phyloP scores from a whole-genome alignment of 2,113 vertebrate species.

The Podocnemis expansa region DNA sequence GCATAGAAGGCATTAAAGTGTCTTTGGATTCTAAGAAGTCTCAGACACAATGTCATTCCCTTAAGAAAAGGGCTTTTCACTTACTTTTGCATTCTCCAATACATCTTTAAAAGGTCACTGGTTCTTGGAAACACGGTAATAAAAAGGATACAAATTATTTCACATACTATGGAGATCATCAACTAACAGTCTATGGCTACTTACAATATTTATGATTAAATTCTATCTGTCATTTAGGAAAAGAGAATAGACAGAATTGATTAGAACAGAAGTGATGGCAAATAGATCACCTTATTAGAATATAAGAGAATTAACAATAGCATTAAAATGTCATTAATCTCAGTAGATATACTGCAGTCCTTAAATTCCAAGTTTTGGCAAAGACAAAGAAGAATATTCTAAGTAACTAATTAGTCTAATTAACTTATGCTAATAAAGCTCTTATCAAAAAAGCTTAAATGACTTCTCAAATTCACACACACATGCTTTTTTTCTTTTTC shows the following conservation, averaged over 20 bases:
- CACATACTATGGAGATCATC: background rate
- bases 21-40: background rate
- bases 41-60: accelerated
- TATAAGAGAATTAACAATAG: slow-evolving; percentile 13
- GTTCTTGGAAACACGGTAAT: background rate
- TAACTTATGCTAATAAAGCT: slow-evolving; percentile 48
- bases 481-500: background rate
- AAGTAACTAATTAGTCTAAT: slow-evolving; percentile 51
- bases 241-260: background rate
- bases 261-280: background rate
- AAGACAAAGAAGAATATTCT: slow-evolving; percentile 17
- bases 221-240: background rate
- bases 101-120: background rate
- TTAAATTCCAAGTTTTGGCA: background rate
- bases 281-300: background rate
- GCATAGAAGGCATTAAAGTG: slow-evolving; percentile 27
- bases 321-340: slow-evolving; percentile 13
- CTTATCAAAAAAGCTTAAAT: slow-evolving; percentile 53
- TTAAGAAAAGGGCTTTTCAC: background rate
- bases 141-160: slow-evolving; percentile 26
- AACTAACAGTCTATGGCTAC: background rate
- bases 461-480: background rate
- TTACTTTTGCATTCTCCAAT: accelerated
- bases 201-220: slow-evolving; percentile 50
- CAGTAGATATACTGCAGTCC: background rate